Conservation (phyloP, 2,797 vertebrate species). For the Neostethus bicornis region DNA sequence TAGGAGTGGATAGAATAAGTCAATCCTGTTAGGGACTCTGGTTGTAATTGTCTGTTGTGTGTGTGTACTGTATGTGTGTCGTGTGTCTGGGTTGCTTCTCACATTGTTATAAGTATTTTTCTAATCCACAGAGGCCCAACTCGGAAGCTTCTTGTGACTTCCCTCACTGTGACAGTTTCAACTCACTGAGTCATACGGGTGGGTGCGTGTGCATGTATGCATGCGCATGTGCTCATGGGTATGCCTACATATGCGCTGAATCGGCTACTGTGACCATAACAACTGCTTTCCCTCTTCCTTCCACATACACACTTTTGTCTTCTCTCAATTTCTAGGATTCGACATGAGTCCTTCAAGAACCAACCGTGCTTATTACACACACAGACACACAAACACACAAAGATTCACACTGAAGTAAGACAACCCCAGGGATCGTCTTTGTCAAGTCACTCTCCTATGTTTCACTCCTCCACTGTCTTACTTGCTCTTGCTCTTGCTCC, state of each 20-base stretch:
- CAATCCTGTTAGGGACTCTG: conserved; percentile 37
- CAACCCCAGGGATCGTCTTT: conserved; percentile 37
- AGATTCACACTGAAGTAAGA: conserved; percentile 14
- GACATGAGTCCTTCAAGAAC: conserved; percentile 46
- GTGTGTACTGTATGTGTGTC: conserved; percentile 21
- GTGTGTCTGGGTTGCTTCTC: conserved; percentile 11
- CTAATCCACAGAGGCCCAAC: conserved; percentile 60
- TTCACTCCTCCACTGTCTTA: conserved; percentile 15
- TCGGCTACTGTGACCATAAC: conserved; percentile 64
- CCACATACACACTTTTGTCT: conserved; percentile 29
- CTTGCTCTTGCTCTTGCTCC: conserved; percentile 8
- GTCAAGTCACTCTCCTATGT: conserved; percentile 26
- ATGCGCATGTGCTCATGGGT: conserved; percentile 3
- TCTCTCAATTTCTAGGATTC: conserved; percentile 45
- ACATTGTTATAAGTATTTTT: conserved; percentile 60
- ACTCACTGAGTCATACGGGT: conserved; percentile 49
- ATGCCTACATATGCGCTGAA: conserved; percentile 47
- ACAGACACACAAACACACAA: conserved; percentile 24
- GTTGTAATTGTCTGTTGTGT: conserved; percentile 33
- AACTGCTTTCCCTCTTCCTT: conserved; percentile 28
- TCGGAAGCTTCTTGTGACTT: conserved; percentile 61
- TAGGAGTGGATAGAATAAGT: conserved; percentile 1
- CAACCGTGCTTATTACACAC: conserved; percentile 49
- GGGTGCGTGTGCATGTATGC: conserved; percentile 7
- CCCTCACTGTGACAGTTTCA: conserved; percentile 63